Percentiles rank a stretch among this genome's conserved stretches.
Conservation (phyloP, 2,113 vertebrate genomes). For the Motacilla tschutschensis region DNA sequence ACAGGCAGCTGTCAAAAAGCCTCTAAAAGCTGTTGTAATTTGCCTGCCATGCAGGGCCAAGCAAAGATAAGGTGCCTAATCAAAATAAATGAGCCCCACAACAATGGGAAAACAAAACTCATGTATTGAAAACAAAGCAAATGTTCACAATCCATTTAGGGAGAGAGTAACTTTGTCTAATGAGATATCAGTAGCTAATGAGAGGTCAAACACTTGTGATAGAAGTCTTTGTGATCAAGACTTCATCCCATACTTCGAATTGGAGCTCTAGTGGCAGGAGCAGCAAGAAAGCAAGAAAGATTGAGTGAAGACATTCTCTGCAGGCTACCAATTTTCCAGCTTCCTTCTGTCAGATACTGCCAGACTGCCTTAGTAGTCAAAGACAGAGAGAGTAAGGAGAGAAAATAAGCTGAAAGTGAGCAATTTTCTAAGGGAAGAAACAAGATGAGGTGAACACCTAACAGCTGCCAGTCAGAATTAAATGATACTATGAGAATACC, state of each 20-base stretch:
- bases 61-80: background rate
- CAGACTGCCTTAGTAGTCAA: slow-evolving; percentile 36
- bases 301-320: background rate
- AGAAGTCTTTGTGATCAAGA: background rate
- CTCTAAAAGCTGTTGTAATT: background rate
- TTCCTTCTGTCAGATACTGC: slow-evolving; percentile 35
- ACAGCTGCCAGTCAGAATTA: slow-evolving; percentile 52
- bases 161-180: background rate
- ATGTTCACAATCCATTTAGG: background rate
- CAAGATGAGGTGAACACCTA: slow-evolving; percentile 5
- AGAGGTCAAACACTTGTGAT: background rate
- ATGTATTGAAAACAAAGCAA: background rate
- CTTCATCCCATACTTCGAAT: background rate
- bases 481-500: background rate
- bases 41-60: background rate
- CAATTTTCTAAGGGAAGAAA: slow-evolving; percentile 47
- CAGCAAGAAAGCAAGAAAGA: background rate
- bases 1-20: background rate
- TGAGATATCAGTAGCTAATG: background rate
- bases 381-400: background rate
- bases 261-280: background rate
- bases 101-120: background rate
- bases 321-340: slow-evolving; percentile 9
- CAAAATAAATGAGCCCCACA: background rate
- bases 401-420: slow-evolving; percentile 53